Conservation (phyloP, 2,113 vertebrate genomes). For the Eleginops maclovinus region DNA sequence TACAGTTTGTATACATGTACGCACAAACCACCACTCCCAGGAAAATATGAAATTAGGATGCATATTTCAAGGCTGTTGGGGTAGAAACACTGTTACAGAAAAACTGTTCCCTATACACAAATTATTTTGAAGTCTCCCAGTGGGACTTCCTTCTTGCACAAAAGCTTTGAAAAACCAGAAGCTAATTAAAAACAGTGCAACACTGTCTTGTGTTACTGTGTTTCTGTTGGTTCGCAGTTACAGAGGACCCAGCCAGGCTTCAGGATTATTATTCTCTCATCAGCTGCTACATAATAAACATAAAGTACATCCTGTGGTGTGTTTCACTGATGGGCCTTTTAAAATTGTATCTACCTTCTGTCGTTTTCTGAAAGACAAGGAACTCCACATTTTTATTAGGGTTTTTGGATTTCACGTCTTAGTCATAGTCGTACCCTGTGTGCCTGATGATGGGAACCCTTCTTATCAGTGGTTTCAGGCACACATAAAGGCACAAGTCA, state of each 20-base stretch:
- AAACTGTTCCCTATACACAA: slow-evolving; percentile 45
- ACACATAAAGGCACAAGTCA: slow-evolving; percentile 59
- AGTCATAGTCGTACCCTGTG: slow-evolving; percentile 18
- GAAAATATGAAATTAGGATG: background rate
- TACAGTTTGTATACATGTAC: background rate
- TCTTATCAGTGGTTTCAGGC: slow-evolving; percentile 54
- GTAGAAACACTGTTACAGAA: slow-evolving; percentile 25
- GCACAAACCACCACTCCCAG: background rate
- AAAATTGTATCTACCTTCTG: slow-evolving; percentile 8
- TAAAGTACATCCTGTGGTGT: slow-evolving; percentile 10
- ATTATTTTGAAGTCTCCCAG: slow-evolving; percentile 52
- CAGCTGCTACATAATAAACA: slow-evolving; percentile 34
- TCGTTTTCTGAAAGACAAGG: slow-evolving; percentile 22
- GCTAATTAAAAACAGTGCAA: slow-evolving; percentile 56
- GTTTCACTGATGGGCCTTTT: slow-evolving; percentile 48
- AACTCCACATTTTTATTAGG: slow-evolving; percentile 33
- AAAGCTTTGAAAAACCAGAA: slow-evolving; percentile 49
- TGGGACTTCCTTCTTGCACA: slow-evolving; percentile 41
- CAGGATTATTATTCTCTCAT: slow-evolving; percentile 35
- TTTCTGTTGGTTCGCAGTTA: slow-evolving; percentile 23
- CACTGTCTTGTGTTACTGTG: slow-evolving; percentile 25
- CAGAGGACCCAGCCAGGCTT: slow-evolving; percentile 32
- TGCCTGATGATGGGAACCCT: slow-evolving; percentile 41
- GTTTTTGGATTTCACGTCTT: slow-evolving; percentile 58
- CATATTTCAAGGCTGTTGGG: slow-evolving; percentile 21